Base-by-base conservation (phyloP, 2,888 invertebrate species). In the Drosophila longiperda region DNA sequence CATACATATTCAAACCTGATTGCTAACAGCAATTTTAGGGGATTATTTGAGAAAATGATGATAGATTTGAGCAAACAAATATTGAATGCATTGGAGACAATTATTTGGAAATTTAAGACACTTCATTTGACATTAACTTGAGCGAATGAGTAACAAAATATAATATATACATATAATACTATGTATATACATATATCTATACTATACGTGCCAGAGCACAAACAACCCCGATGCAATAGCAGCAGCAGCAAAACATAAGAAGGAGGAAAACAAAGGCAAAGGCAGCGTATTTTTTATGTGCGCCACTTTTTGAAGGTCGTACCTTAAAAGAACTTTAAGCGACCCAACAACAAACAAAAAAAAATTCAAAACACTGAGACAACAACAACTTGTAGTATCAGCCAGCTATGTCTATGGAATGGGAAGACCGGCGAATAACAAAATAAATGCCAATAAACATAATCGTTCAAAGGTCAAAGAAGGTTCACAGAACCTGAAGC, bases 251-350 rank as follows among this genome's bases (percentile, higher is more conserved):
- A 55, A 15, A 15, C 52, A 55, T 23, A 62, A 57, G 48, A 48
- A 34, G 38, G 53, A 42, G 20, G 50, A 54, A 49, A 68, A 67
- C 49, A 61, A 40, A 45, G 50, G 45, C 57, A 66, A 60, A 66
- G 68, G 66, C 66, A 72, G 63, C 67, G 55, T 63, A 23, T 23
- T 45, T 45, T 75, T 67, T 68, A 68, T 82, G 66, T 74, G 78
- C 79, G 79, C 82, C 73, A 83, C 78, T 76, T 85, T 83, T 75
- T 85, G 80, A 86, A 87, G 87, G 87, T 89, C 87, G 78, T 78
- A 79, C 74, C 75, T 85, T 80, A 72, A 83, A 49, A 57, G 32
- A 81, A 70, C 59, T 33, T 58, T 36, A 61, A 58, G 55, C 42
- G 49, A 55, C 48, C 40, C 38, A 63, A 33, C 54, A 54, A 29